These are phyloP conservation scores for Lissocephala sabroskyi DNA, from an alignment of 2,888 invertebrate species.

Conservation along the genomic window DNA sequence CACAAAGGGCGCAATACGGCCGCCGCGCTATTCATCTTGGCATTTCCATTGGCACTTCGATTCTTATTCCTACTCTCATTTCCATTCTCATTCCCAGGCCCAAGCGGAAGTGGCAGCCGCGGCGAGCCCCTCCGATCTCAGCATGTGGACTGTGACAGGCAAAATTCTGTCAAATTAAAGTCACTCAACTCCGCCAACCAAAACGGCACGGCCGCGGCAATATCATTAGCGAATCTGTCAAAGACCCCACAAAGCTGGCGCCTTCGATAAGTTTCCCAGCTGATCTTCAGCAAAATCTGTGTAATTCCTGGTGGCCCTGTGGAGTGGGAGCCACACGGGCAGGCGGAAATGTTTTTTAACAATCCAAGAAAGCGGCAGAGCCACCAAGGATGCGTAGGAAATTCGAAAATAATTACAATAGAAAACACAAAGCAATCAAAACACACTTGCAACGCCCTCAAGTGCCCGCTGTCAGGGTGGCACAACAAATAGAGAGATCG, in stretches of 20 bases:
- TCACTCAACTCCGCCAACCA: slow-evolving; percentile 33
- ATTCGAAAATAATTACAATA: slow-evolving; percentile 43
- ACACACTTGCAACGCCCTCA: slow-evolving; percentile 56
- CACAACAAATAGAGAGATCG: slow-evolving; percentile 69
- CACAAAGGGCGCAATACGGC: slow-evolving; percentile 43
- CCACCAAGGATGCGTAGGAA: slow-evolving; percentile 57
- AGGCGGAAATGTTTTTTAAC: slow-evolving; percentile 29
- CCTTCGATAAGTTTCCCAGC: too few species aligned
- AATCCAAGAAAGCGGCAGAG: slow-evolving; percentile 24
- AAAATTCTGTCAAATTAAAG: slow-evolving; percentile 68
- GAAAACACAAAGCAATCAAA: slow-evolving; percentile 43
- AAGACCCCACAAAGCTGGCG: slow-evolving; percentile 25
- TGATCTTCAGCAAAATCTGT: too few species aligned
- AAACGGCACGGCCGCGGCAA: not conserved
- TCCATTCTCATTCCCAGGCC: slow-evolving; percentile 46
- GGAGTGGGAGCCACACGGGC: too few species aligned
- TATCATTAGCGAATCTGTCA: slow-evolving; percentile 62
- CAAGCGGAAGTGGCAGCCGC: slow-evolving; percentile 66
- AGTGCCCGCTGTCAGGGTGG: slow-evolving; percentile 48
- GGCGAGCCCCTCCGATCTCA: slow-evolving; percentile 15
- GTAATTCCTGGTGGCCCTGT: too few species aligned
- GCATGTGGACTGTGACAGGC: slow-evolving; percentile 35
- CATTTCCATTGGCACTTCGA: too few species aligned
- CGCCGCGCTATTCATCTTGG: slow-evolving; percentile 40
- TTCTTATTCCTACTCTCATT: too few species aligned